phyloP scores from a whole-genome alignment of 2,888 invertebrate species.

The Tetragonula carbonaria region DNA sequence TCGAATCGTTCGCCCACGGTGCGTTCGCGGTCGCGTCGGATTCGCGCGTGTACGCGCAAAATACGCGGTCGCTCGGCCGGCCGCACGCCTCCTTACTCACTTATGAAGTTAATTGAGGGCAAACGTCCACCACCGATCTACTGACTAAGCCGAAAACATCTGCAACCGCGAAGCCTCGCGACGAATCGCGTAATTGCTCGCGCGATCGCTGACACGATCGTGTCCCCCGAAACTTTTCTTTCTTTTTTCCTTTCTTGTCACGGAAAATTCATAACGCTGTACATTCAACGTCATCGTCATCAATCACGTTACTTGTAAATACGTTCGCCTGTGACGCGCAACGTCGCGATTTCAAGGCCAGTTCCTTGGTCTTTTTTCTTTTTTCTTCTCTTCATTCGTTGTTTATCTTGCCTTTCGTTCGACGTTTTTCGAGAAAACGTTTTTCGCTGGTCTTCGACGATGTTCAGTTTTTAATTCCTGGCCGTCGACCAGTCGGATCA shows the following conservation, averaged over 20 bases:
- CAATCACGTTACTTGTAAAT: conserved; percentile 48
- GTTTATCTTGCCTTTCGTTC: not conserved
- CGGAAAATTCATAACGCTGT: not conserved
- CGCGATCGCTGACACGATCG: not conserved
- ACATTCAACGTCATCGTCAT: conserved; percentile 21
- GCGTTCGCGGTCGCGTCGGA: not conserved
- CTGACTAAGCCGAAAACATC: conserved; percentile 82
- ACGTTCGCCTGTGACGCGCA: conserved; percentile 57
- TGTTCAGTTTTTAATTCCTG: not conserved
- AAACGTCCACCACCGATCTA: conserved; percentile 81
- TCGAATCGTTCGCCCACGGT: conserved; percentile 14
- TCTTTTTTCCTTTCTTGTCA: not conserved
- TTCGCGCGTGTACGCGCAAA: conserved; percentile 52
- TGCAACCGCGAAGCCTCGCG: conserved; percentile 10
- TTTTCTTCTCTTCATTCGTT: conserved; percentile 13
- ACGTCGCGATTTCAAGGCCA: conserved; percentile 51
- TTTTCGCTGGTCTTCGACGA: not conserved
- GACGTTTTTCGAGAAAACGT: not conserved
- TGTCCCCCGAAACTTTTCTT: conserved; percentile 12
- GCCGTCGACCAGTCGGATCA: conserved; percentile 7
- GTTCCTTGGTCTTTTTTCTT: conserved; percentile 50
- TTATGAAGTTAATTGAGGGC: conserved; percentile 84
- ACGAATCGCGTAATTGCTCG: conserved; percentile 18
- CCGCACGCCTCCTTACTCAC: conserved; percentile 84
- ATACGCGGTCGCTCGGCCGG: conserved; percentile 75